Evolutionary conservation across 2,888 invertebrate species (phyloP).

Genomic region (Oscheius myriophilus): DNA sequence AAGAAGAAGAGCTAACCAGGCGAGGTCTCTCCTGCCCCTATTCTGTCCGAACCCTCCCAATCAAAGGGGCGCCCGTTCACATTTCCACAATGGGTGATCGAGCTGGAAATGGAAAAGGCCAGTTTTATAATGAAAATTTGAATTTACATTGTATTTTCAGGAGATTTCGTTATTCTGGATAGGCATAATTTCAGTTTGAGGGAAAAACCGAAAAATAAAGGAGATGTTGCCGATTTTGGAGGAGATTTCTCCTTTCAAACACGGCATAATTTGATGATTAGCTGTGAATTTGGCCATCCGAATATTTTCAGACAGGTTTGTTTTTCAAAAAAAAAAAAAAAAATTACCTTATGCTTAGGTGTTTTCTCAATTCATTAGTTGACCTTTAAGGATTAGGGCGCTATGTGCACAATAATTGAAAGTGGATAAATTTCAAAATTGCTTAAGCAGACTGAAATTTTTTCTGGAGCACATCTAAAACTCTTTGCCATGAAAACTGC

Average conservation of each 20-base stretch:
- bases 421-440: too few species aligned
- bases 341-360: too few species aligned
- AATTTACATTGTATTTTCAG: conserved; percentile 79
- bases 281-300: conserved; percentile 93
- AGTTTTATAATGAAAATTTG: conserved; percentile 79
- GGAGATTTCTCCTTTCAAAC: conserved; percentile 76
- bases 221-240: conserved; percentile 41
- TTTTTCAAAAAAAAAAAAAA: too few species aligned
- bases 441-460: too few species aligned
- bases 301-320: conserved; percentile 67
- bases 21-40: conserved; percentile 52
- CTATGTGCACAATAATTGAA: too few species aligned
- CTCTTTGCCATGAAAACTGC: too few species aligned
- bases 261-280: conserved; percentile 86
- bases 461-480: too few species aligned
- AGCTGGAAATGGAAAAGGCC: conserved; percentile 83
- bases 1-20: conserved; percentile 37
- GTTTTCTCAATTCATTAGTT: too few species aligned
- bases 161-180: conserved; percentile 87
- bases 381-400: too few species aligned
- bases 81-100: conserved; percentile 91
- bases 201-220: conserved; percentile 26
- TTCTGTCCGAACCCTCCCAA: conserved; percentile 47
- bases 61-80: conserved; percentile 77
- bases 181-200: conserved; percentile 76